Evolutionary conservation across 2,888 invertebrate genomes (phyloP).

Genomic region (Melanargia galathea): DNA sequence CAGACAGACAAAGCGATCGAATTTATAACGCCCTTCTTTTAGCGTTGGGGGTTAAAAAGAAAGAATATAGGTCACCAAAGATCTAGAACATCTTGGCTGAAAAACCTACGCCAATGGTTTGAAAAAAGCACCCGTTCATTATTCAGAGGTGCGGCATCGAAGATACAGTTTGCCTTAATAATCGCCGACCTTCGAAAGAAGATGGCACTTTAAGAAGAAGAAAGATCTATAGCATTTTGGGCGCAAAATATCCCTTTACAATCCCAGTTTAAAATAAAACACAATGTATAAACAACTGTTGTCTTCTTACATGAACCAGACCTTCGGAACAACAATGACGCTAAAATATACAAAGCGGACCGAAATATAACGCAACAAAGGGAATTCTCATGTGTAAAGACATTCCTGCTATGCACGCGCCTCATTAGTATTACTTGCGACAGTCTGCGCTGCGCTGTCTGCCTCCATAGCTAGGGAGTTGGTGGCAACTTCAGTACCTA

Average conservation of each 20-base stretch:
- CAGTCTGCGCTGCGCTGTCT: constrained; percentile 22
- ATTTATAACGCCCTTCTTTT: no score
- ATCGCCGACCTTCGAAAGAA: no score
- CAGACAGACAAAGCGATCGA: neutral
- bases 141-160: no score
- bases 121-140: no score
- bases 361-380: constrained; percentile 38
- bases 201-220: no score
- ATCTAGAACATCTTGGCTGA: no score
- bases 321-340: constrained; percentile 20
- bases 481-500: no score
- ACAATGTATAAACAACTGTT: neutral
- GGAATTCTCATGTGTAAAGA: constrained; percentile 36
- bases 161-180: no score
- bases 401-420: constrained; percentile 32
- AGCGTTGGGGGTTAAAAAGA: no score
- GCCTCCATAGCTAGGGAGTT: no score
- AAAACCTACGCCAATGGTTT: no score
- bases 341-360: constrained; percentile 27
- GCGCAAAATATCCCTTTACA: neutral
- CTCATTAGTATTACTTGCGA: constrained; percentile 36
- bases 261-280: neutral
- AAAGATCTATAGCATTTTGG: neutral
- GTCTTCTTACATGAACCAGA: constrained; percentile 20
- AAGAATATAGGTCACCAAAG: no score